Evolutionary conservation across 2,113 vertebrate species (phyloP), one percentile per base, ranked within the genome.

Genomic region (Aphelocoma coerulescens): DNA sequence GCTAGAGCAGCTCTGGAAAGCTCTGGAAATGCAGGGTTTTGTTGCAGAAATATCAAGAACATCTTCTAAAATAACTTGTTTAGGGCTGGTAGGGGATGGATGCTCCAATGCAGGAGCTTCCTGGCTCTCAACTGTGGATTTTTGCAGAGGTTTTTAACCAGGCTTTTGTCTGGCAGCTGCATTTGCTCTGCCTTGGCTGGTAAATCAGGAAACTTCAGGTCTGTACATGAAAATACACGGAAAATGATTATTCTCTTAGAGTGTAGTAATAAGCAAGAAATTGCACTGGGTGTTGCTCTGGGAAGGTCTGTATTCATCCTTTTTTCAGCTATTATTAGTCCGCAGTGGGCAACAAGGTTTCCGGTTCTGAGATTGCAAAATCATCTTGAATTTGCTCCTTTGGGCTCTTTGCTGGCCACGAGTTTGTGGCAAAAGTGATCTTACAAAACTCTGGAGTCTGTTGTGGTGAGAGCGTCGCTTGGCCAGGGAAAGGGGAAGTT

Each of bases 401-500:
- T 24, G 46, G 65, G 46, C 54, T 59, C 41, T 46, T 79, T 39
- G 30, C 28, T 73, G 62, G 63, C 22, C n/a, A 8, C 0, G 4
- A 72, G 41, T 55, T 90, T 46, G 85, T 69, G 74, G 44, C n/a
- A 7, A 11, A 49, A 83, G 15, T 10, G 13, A 52, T 24, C 32
- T 57, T 13, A 15, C 0, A 1, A 16, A 77, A 33, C 27, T 69
- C 55, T 4, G 2, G 21, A n/a, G 11, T 81, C 30, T 37, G 74
- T n/a, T 0, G 0, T 2, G 23, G 48, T 5, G 74, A 69, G 30
- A 46, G 32, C 4, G 7, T 46, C 30, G 0, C 48, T 55, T 21
- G 30, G 37, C 22, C 22, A 24, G 41, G 24, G 48, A 10, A 26
- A 30, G 33, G n/a, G 43, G 13, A 33, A 28, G 17, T 13, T 32